Evolutionary conservation across 2,888 invertebrate genomes (phyloP).

Genomic region (Trichogramma dendrolimi): DNA sequence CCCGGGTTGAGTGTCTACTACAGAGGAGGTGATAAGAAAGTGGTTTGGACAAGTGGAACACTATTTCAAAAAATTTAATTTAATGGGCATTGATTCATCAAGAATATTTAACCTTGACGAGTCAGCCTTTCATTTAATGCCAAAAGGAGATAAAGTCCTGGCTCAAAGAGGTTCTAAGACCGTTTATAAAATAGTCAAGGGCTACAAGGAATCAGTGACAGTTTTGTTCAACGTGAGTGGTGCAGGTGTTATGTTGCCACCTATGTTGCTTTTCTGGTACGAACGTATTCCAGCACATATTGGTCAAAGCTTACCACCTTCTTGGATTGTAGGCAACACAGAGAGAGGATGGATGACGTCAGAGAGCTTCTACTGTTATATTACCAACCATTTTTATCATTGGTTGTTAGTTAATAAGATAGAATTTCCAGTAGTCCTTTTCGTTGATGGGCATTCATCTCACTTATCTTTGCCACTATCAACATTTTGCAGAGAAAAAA

Average conservation of each 20-base stretch:
- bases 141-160: slow-evolving; percentile 41
- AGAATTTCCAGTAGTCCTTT: slow-evolving; percentile 31
- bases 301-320: slow-evolving; percentile 24
- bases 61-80: slow-evolving; percentile 32
- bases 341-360: slow-evolving; percentile 36
- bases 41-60: slow-evolving; percentile 9
- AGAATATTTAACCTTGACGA: slow-evolving; percentile 45
- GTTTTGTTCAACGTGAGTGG: slow-evolving; percentile 11
- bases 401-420: slow-evolving; percentile 31
- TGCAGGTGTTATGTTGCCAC: slow-evolving; percentile 8
- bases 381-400: slow-evolving; percentile 30
- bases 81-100: slow-evolving; percentile 34
- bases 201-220: too few relatives aligned
- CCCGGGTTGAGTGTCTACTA: slow-evolving; percentile 6
- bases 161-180: slow-evolving; percentile 36
- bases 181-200: slow-evolving; percentile 33
- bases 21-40: slow-evolving; percentile 9
- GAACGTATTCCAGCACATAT: slow-evolving; percentile 32
- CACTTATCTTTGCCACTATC: slow-evolving; percentile 21
- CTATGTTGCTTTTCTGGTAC: slow-evolving; percentile 10
- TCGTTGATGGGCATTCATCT: slow-evolving; percentile 36
- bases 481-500: slow-evolving; percentile 11
- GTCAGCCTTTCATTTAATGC: slow-evolving; percentile 43
- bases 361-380: slow-evolving; percentile 31
- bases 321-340: slow-evolving; percentile 32